phyloP scores from a whole-genome alignment of 2,797 vertebrate species.

The Dicrostonyx torquatus region DNA sequence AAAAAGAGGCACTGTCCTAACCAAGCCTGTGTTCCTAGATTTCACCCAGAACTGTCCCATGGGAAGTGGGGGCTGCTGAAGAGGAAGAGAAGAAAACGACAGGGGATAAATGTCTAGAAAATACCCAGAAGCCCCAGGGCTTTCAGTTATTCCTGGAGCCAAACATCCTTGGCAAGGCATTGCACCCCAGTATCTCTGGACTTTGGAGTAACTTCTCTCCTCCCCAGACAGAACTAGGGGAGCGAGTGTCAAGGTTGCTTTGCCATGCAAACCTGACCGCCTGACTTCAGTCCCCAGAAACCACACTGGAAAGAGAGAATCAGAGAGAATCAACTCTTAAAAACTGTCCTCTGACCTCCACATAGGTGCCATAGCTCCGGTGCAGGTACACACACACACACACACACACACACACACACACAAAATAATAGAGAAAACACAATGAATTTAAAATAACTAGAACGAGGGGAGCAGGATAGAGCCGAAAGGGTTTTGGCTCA shows the following conservation, averaged over 20 bases:
- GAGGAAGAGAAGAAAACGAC: not conserved
- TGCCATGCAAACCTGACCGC: not conserved
- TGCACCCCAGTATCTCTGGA: not conserved
- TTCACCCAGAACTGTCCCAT: not conserved
- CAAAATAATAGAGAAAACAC: not conserved
- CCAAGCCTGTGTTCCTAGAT: not conserved
- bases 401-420: not conserved
- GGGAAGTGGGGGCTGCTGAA: accelerated
- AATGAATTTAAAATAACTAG: not conserved
- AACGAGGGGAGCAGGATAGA: not conserved
- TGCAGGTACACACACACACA: not conserved
- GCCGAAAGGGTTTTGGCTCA: not conserved
- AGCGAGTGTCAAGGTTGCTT: not conserved
- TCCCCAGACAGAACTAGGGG: not conserved
- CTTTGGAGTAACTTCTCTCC: not conserved
- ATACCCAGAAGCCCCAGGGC: not conserved
- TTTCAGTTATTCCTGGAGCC: not conserved
- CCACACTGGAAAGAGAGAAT: not conserved
- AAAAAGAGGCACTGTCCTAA: not conserved
- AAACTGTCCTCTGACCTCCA: not conserved
- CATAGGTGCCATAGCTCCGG: not conserved
- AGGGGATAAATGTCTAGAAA: not conserved
- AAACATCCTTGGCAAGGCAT: not conserved
- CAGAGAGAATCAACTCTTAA: not conserved
- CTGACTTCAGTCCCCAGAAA: not conserved